Evolutionary conservation across 2,888 invertebrate genomes (phyloP).

Genomic region (Cactoblastis cactorum): DNA sequence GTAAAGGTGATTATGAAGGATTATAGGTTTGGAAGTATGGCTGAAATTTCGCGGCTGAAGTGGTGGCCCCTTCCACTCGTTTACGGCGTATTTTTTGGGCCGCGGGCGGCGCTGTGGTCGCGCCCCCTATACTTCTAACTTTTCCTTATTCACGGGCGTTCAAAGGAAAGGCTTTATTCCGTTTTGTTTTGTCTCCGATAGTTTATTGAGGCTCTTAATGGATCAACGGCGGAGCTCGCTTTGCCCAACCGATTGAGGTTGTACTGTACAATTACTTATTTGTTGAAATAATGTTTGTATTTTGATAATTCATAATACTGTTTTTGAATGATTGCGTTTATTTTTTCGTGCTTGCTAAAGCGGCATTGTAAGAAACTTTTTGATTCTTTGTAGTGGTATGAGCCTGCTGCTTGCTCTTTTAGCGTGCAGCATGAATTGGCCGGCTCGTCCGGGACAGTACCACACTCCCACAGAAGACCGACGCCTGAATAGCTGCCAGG

Average conservation of each 20-base stretch:
- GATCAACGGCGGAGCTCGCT: constrained; percentile 48
- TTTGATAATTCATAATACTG: too few species aligned
- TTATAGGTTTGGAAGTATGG: constrained; percentile 80
- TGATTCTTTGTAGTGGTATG: too few species aligned
- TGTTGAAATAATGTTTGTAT: too few species aligned
- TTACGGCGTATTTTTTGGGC: constrained; percentile 73
- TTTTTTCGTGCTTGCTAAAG: too few species aligned
- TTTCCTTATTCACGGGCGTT: constrained; percentile 67
- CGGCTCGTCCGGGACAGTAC: too few species aligned
- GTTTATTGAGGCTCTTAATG: constrained; percentile 37
- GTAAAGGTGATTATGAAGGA: constrained; percentile 81
- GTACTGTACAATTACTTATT: too few species aligned
- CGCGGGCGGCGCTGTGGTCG: constrained; percentile 69
- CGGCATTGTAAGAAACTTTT: too few species aligned
- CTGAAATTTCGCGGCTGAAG: constrained; percentile 74
- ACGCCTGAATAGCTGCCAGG: too few species aligned
- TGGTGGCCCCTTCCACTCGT: constrained; percentile 61
- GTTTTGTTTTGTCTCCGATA: constrained; percentile 57
- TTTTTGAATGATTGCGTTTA: too few species aligned
- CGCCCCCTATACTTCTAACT: constrained; percentile 64
- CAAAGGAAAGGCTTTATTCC: constrained; percentile 70
- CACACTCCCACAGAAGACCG: too few species aligned
- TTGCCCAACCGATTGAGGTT: not conserved
- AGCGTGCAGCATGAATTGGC: too few species aligned
- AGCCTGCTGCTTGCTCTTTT: too few species aligned